Percentiles rank a stretch among this genome's conserved stretches.
Evolutionary conservation across 2,113 vertebrate species (phyloP).

Genomic region (Osmerus mordax): DNA sequence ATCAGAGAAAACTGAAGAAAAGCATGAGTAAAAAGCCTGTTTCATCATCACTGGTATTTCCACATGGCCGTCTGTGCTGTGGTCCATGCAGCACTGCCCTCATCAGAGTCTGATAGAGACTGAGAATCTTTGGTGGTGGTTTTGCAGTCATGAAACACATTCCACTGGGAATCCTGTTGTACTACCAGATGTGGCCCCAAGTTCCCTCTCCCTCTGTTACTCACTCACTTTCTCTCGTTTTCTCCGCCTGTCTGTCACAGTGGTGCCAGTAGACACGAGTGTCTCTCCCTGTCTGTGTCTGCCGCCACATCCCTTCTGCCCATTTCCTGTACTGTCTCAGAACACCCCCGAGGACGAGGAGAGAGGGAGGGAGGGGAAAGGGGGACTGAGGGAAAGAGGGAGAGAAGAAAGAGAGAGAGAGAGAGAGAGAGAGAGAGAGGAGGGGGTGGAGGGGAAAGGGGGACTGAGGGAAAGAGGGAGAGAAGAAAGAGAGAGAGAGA

Average conservation of each 20-base stretch:
- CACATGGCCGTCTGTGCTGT: no score
- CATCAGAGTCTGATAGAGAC: no score
- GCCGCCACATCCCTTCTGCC: conserved; percentile 50
- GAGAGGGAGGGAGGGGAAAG: conserved; percentile 8
- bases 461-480: conserved; percentile 4
- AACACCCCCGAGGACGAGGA: conserved; percentile 11
- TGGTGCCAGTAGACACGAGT: background rate
- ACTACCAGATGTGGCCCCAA: background rate
- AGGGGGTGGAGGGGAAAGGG: conserved; percentile 9
- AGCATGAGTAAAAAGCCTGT: no score
- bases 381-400: conserved; percentile 4
- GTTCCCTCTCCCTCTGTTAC: background rate
- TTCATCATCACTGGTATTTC: no score
- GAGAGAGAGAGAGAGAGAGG: conserved; percentile 7
- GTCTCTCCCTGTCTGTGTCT: no score
- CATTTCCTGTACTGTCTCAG: conserved; percentile 39
- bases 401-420: conserved; percentile 10
- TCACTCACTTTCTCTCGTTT: background rate
- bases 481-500: conserved; percentile 16
- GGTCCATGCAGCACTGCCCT: no score
- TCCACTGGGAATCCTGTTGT: background rate
- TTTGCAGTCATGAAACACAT: no score
- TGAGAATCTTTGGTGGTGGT: no score
- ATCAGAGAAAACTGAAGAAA: no score
- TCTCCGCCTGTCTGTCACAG: background rate